Base-by-base conservation (phyloP, 2,113 vertebrate genomes). In the Oryzias woworae region DNA sequence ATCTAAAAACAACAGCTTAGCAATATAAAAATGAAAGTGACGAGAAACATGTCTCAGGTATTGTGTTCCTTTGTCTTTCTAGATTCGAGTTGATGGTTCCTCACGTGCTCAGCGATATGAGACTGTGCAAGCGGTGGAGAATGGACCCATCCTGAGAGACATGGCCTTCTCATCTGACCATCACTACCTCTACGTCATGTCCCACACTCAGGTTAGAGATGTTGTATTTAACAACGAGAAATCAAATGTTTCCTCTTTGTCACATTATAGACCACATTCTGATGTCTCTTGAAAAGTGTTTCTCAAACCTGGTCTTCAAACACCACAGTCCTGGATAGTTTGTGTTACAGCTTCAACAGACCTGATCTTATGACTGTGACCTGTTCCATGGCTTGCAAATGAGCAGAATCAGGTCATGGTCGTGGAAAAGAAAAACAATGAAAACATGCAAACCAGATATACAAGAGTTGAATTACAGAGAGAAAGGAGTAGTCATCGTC, bases 81-180 rank as follows among this genome's bases (percentile, higher is more conserved):
- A 98, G 96, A 98, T 98, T 52, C 94, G 96, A 0, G 96, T 99
- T 1, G 96, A 98, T 0, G 95, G 95, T 14, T 94, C 94, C 22
- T 88, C 88, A 47, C 94, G 90, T 26, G 95, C 96, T 0, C 85
- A 93, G 59, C 95, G 96, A 79, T 99, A 99, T 0, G 97, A 99
- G 88, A 95, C 94, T 0, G 89, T 98, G 52, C 96, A 98, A 77
- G 95, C 96, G 49, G 96, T 96, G 61, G 94, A 96, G 26, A 90
- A 84, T 0, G 96, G 95, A 20, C 95, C 94, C 0, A 83, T 99
- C 71, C 90, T 97, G 45, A 81, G 96, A 64, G 96, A 99, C 69
- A 99, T 99, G 97, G 96, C 94, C 55, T 98, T 99, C 88, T 97
- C 96, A 0, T 80, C 93, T 45, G 95, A 98, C 72, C 91, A 96